Percentiles rank a stretch among this genome's conserved stretches.
These are phyloP conservation scores for Equus przewalskii DNA, from an alignment of 2,113 vertebrate species.

Conservation along the genomic window DNA sequence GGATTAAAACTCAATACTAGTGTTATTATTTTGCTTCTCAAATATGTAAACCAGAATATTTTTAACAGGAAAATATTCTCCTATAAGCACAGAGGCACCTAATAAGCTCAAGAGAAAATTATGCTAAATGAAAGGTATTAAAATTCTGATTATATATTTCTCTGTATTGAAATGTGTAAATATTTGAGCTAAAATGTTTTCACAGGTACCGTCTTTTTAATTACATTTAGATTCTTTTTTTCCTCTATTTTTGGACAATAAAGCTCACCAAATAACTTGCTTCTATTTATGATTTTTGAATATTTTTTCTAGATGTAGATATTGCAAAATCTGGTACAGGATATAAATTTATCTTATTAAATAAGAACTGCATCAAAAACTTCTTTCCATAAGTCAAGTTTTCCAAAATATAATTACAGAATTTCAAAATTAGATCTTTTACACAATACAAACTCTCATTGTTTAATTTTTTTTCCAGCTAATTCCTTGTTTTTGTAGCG, in stretches of 20 bases:
- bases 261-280: background rate
- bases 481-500: background rate
- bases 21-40: conserved; percentile 21
- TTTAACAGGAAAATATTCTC: conserved; percentile 31
- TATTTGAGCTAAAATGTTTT: conserved; percentile 36
- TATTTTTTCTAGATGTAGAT: conserved; percentile 41
- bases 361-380: background rate
- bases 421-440: conserved; percentile 43
- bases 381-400: background rate
- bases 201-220: background rate
- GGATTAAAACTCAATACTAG: background rate
- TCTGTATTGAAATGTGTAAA: background rate
- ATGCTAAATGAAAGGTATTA: background rate
- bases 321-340: background rate
- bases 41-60: conserved; percentile 7
- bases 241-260: conserved; percentile 31
- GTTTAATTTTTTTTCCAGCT: background rate
- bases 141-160: background rate
- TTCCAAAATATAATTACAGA: background rate
- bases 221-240: background rate
- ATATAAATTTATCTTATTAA: background rate
- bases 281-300: conserved; percentile 4
- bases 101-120: conserved; percentile 10
- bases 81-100: background rate
- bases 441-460: background rate